Base-by-base conservation (phyloP, 2,797 vertebrate genomes). In the Catamblyrhynchus diadema region DNA sequence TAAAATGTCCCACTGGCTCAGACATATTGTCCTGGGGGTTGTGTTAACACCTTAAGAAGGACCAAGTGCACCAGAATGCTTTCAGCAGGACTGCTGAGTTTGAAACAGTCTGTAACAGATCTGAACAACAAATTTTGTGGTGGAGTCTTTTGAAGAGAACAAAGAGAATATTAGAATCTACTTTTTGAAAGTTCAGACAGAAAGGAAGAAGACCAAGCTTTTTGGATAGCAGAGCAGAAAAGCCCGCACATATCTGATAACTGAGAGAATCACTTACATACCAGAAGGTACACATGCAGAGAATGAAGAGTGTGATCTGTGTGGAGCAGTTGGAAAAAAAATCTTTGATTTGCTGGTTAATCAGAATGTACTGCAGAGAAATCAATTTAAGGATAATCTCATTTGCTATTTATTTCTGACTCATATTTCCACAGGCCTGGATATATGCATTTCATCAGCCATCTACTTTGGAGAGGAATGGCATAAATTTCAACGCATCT, bases 351-450 rank as follows among this genome's bases (percentile, higher is more conserved):
- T 91, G 75, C 84, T 74, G n/a, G 65, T 83, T 96, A 94, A 96
- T 95, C 86, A 95, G 84, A 92, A 93, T 53, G 47, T 92, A 83
- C 89, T 78, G 65, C 84, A 92, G 84, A 92, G 89, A 91, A 96
- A 96, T 92, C 91, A 96, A 42, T 96, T 93, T 65, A 91, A 95
- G 41, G 81, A 86, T 96, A 95, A 95, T 90, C 72, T 93, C 91
- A 78, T 96, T 96, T 96, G 74, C 75, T 92, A 81, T 87, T 95
- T 92, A 94, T 91, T 87, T 94, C 88, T 89, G 78, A 81, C 84
- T 85, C 51, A 7, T 91, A 85, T 90, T 96, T 92, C 93, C 78
- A 81, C 83, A 67, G 84, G 92, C 65, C 86, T 92, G 44, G 92
- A 95, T 91, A 81, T 82, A 90, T 69, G 86, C 86, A 83, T 96